Conservation (phyloP, 2,888 invertebrate genomes). For the Panzeria rudis region DNA sequence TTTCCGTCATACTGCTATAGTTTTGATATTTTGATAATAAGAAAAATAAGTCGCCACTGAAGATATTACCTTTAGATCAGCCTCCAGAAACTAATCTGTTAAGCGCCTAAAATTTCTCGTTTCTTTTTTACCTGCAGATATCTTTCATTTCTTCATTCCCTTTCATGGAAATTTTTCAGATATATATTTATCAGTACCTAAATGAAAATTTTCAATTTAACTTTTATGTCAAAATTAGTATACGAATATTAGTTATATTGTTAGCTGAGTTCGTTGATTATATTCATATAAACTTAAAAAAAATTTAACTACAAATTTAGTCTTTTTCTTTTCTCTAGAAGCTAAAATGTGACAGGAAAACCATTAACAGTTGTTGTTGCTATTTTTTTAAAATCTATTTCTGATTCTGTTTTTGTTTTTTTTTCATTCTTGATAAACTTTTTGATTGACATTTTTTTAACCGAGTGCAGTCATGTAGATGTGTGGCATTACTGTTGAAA, state of each 20-base stretch:
- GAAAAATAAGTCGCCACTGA: too few species aligned
- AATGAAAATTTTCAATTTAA: conserved; percentile 52
- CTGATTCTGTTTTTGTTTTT: conserved; percentile 13
- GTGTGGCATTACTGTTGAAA: conserved; percentile 58
- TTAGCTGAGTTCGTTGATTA: conserved; percentile 30
- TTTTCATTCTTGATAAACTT: conserved; percentile 59
- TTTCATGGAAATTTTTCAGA: not conserved
- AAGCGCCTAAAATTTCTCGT: too few species aligned
- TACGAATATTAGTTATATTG: not conserved
- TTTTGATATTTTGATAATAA: too few species aligned
- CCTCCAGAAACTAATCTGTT: too few species aligned
- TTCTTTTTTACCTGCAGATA: too few species aligned
- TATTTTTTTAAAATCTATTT: conserved; percentile 2
- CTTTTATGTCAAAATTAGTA: conserved; percentile 38
- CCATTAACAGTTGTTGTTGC: conserved; percentile 55
- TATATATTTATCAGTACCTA: conserved; percentile 13
- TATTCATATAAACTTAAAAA: conserved; percentile 9
- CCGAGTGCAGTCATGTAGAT: conserved; percentile 43
- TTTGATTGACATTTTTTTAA: conserved; percentile 69
- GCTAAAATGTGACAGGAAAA: conserved; percentile 38
- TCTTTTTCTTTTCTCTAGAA: not conserved
- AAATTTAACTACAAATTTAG: not conserved
- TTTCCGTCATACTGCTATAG: too few species aligned
- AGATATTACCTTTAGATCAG: too few species aligned
- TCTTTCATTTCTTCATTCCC: too few species aligned